These are phyloP conservation scores for Lomographa bimaculata DNA, from an alignment of 2,888 invertebrate genomes.

Conservation along the genomic window DNA sequence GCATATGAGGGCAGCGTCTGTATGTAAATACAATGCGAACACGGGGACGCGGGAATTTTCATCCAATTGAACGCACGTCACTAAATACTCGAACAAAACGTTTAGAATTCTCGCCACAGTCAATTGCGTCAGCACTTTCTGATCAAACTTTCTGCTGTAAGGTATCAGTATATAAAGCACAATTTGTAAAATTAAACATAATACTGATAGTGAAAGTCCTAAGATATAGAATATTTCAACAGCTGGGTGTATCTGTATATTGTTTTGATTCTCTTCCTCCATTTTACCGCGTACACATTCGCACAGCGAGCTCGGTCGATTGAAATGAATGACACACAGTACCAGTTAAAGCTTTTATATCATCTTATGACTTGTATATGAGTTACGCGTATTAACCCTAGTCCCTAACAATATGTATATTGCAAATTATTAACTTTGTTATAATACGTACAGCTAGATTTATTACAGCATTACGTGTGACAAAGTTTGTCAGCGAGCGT, in stretches of 20 bases:
- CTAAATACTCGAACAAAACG: slow-evolving; percentile 44
- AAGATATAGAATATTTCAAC: slow-evolving; percentile 37
- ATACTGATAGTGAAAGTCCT: slow-evolving; percentile 48
- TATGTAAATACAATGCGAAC: slow-evolving; percentile 46
- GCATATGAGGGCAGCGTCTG: slow-evolving; percentile 51
- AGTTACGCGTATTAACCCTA: too few species aligned
- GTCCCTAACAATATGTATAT: too few species aligned
- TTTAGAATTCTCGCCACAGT: slow-evolving; percentile 52
- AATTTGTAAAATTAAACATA: slow-evolving; percentile 45
- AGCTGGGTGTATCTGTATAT: neutral
- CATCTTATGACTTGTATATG: too few species aligned
- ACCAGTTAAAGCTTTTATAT: too few species aligned
- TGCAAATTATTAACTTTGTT: too few species aligned
- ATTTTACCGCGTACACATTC: too few species aligned
- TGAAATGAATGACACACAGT: too few species aligned
- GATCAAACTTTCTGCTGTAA: slow-evolving; percentile 53
- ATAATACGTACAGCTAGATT: too few species aligned
- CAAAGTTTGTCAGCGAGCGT: too few species aligned
- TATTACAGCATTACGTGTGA: too few species aligned
- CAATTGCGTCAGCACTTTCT: slow-evolving; percentile 54
- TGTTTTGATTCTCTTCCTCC: too few species aligned
- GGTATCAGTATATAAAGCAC: slow-evolving; percentile 41
- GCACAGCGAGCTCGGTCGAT: too few species aligned
- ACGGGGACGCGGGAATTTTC: slow-evolving; percentile 18
- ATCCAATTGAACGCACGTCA: slow-evolving; percentile 15